Base-by-base conservation (phyloP, 2,113 vertebrate species). In the Sminthopsis crassicaudata region DNA sequence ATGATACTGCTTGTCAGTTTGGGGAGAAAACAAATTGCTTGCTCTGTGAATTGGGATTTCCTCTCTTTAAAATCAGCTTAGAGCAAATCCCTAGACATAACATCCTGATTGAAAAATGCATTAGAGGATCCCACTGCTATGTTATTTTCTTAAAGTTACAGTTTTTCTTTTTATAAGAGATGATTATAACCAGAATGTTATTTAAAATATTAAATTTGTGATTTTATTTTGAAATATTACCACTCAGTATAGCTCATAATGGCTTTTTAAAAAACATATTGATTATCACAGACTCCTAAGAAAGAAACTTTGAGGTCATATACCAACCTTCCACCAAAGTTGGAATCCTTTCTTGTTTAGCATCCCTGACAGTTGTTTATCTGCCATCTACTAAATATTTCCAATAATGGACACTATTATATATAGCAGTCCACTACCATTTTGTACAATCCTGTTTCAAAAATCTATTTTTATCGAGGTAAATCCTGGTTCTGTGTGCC, bases 41-140 rank as follows among this genome's bases (percentile, higher is more conserved):
- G 93, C 94, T 94, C 48, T 90, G 94, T 97, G 95, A 91, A 67
- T 95, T 96, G 97, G 96, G 97, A 96, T 96, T 97, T 96, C 95
- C 94, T 91, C 60, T 91, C 93, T 23, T 54, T 91, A 94, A 96
- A 96, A 93, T 92, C 93, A 91, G 97, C 96, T 97, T 97, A 97
- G 94, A 96, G 97, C 96, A 97, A 98, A 97, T 97, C 97, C 97
- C 89, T 84, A 92, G 96, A 96, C 93, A 96, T 50, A 51, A 96
- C 93, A 67, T 97, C 14, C 92, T 96, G 96, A 98, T 97, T 97
- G 97, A 97, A 98, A 98, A 98, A 96, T 96, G 92, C 96, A 96
- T 97, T 96, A 97, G 95, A 95, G 93, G 94, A 84, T 96, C 95
- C 95, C 89, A 57, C 0, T 23, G 97, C 95, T 96, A 92, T 94